Evolutionary conservation across 2,113 vertebrate genomes (phyloP).

Genomic region (Rhinopomastus cyanomelas): DNA sequence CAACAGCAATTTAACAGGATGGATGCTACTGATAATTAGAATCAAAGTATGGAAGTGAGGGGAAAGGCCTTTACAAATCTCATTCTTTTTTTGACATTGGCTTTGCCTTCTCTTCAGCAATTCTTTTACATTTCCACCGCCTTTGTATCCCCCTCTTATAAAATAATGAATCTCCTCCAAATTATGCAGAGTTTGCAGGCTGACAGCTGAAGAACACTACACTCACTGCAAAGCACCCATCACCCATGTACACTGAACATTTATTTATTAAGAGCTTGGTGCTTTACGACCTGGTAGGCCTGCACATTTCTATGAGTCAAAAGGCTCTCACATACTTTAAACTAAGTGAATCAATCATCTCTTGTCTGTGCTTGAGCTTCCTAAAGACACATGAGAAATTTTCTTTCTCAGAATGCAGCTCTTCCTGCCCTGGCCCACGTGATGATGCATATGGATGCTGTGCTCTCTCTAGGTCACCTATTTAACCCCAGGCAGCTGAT

Average conservation of each 20-base stretch:
- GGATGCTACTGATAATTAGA: not conserved
- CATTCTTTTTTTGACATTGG: not conserved
- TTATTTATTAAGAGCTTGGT: not conserved
- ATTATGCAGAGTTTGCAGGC: not conserved
- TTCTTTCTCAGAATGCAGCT: not conserved
- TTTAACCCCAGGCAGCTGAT: not conserved
- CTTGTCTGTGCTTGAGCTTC: not conserved
- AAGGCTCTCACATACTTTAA: not conserved
- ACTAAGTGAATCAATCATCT: not conserved
- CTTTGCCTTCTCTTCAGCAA: not conserved
- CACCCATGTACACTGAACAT: not conserved
- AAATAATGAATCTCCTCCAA: not conserved
- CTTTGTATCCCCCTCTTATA: not conserved
- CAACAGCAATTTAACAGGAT: not conserved
- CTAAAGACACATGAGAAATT: rapidly evolving
- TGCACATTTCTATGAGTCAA: not conserved
- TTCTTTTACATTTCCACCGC: not conserved
- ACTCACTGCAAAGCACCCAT: not conserved
- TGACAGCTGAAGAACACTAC: not conserved
- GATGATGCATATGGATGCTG: rapidly evolving
- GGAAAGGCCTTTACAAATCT: not conserved
- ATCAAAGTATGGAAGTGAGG: not conserved
- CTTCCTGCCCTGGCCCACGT: not conserved
- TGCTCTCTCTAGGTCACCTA: not conserved
- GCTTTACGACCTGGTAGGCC: not conserved